phyloP scores from a whole-genome alignment of 2,797 vertebrate genomes.

The Morus bassanus region DNA sequence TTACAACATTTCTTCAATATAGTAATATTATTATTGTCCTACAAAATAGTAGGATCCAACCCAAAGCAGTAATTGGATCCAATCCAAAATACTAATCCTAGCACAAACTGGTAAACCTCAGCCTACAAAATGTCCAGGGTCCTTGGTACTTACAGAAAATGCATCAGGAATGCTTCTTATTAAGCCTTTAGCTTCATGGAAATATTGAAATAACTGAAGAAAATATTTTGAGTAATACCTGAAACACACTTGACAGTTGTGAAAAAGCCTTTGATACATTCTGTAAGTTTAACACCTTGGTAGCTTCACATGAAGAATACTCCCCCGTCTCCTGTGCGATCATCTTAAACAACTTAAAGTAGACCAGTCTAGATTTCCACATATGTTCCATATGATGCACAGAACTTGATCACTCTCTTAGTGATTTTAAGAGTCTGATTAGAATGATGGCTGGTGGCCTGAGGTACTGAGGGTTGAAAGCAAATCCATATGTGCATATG shows the following conservation, averaged over 20 bases:
- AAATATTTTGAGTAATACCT: background rate
- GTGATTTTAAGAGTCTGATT: background rate
- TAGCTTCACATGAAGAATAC: background rate
- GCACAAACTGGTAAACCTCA: background rate
- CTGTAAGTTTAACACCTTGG: background rate
- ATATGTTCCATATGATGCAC: background rate
- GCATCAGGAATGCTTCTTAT: background rate
- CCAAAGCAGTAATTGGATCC: background rate
- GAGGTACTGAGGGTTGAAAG: background rate
- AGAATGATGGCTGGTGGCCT: background rate
- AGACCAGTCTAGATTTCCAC: background rate
- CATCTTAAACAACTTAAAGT: background rate
- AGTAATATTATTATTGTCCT: background rate
- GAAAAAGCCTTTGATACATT: background rate
- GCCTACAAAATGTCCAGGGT: background rate
- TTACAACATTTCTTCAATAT: background rate
- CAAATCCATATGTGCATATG: background rate
- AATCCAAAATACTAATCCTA: background rate
- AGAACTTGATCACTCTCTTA: background rate
- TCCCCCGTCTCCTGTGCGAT: background rate
- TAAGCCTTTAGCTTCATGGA: background rate
- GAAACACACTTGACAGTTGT: background rate
- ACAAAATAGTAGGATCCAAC: background rate
- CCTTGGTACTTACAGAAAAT: background rate
- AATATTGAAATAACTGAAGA: background rate